Evolutionary conservation across 2,888 invertebrate species (phyloP).

Genomic region (Tineola bisselliella): DNA sequence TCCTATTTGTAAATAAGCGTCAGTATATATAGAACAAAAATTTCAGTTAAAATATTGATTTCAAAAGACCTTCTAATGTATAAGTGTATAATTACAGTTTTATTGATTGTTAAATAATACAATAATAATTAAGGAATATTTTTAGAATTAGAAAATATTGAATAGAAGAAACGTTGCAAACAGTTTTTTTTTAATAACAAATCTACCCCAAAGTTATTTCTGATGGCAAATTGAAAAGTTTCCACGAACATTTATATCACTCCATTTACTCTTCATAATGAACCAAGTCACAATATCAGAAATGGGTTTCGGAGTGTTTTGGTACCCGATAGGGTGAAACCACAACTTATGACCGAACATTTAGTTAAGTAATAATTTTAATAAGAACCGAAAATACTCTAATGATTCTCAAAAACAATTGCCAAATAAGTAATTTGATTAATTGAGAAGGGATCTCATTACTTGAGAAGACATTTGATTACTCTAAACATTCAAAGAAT

Average conservation of each 20-base stretch:
- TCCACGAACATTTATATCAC: background rate
- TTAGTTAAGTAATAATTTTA: too few species aligned
- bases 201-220: background rate
- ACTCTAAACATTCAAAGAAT: too few species aligned
- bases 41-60: background rate
- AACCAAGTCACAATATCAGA: background rate
- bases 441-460: too few species aligned
- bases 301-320: background rate
- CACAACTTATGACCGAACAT: background rate
- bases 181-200: background rate
- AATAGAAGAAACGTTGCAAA: background rate
- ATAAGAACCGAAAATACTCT: too few species aligned
- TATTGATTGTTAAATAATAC: background rate
- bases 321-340: background rate
- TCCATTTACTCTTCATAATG: background rate
- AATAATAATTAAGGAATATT: too few species aligned
- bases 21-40: too few species aligned
- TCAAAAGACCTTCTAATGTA: background rate
- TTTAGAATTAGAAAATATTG: too few species aligned
- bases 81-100: background rate
- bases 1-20: too few species aligned
- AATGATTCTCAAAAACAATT: too few species aligned
- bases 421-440: too few species aligned
- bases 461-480: too few species aligned
- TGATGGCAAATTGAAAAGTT: background rate